Percentiles rank a stretch among this genome's conserved stretches.
Conservation (phyloP, 2,888 invertebrate genomes). For the Chrysolina oricalcia region DNA sequence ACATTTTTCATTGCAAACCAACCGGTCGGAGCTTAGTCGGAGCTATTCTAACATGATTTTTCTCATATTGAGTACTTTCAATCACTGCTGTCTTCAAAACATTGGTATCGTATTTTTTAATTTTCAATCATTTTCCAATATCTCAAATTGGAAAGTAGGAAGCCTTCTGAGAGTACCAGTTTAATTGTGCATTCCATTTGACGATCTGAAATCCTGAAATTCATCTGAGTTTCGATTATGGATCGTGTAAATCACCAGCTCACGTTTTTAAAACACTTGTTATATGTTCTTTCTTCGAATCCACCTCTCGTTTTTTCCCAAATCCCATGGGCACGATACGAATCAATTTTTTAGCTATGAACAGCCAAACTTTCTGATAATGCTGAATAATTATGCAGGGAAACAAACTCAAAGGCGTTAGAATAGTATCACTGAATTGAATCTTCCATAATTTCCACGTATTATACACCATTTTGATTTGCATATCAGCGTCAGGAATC, state of each 20-base stretch:
- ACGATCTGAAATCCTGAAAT: too few species aligned
- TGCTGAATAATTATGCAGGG: conserved; percentile 40
- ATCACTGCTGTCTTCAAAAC: too few species aligned
- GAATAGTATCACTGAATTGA: conserved; percentile 44
- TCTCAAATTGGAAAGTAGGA: too few species aligned
- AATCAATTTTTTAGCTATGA: not conserved
- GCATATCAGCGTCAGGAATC: conserved; percentile 39
- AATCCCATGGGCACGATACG: not conserved
- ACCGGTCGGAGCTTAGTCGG: too few species aligned
- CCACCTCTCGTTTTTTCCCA: not conserved
- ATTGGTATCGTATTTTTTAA: too few species aligned
- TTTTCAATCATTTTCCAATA: too few species aligned
- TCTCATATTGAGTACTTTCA: too few species aligned
- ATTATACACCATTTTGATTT: conserved; percentile 39
- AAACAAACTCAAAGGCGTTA: conserved; percentile 45
- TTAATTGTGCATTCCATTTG: too few species aligned
- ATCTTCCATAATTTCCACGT: conserved; percentile 44
- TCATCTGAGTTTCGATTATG: too few species aligned
- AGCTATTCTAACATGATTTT: too few species aligned
- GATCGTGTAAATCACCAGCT: not conserved
- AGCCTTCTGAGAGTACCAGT: too few species aligned
- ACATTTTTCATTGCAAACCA: too few species aligned
- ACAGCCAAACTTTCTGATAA: conserved; percentile 1
- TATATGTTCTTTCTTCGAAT: not conserved
- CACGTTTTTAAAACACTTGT: not conserved